phyloP scores from a whole-genome alignment of 2,888 invertebrate genomes.

The Rhopalosiphum nymphaeae region DNA sequence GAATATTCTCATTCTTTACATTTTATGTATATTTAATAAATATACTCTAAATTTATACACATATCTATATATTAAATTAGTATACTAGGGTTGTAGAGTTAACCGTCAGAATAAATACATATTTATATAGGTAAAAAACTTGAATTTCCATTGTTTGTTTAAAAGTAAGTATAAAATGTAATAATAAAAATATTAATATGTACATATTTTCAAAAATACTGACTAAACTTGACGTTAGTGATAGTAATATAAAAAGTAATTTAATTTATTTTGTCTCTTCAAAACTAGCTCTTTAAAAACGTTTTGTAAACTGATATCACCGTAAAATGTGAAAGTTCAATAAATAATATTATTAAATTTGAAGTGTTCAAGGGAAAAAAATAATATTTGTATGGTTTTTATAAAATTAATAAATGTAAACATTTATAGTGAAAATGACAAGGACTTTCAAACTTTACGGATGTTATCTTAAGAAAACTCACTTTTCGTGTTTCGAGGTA shows the following conservation, averaged over 20 bases:
- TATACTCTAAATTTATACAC: no score
- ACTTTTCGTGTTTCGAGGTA: not conserved
- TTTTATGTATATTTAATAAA: not conserved
- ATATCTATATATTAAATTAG: not conserved
- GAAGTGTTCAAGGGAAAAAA: not conserved
- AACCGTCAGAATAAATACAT: not conserved
- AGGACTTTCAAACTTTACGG: not conserved
- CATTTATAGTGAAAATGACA: not conserved
- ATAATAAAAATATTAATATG: not conserved
- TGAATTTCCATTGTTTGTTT: not conserved
- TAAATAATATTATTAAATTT: not conserved
- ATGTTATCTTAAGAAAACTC: not conserved
- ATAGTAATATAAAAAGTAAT: not conserved
- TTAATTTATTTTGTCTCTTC: not conserved
- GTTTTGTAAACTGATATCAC: not conserved
- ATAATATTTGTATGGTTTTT: not conserved
- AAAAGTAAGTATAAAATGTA: not conserved
- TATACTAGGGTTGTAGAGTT: not conserved
- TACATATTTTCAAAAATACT: not conserved
- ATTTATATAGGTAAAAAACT: not conserved
- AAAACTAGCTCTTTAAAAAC: not conserved
- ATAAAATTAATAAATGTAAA: slow-evolving; percentile 11
- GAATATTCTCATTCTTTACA: not conserved
- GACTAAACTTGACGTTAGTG: not conserved
- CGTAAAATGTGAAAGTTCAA: not conserved